Conservation (phyloP, 37 sponge, comb jelly and placozoan genomes). For the Geodia barretti region DNA sequence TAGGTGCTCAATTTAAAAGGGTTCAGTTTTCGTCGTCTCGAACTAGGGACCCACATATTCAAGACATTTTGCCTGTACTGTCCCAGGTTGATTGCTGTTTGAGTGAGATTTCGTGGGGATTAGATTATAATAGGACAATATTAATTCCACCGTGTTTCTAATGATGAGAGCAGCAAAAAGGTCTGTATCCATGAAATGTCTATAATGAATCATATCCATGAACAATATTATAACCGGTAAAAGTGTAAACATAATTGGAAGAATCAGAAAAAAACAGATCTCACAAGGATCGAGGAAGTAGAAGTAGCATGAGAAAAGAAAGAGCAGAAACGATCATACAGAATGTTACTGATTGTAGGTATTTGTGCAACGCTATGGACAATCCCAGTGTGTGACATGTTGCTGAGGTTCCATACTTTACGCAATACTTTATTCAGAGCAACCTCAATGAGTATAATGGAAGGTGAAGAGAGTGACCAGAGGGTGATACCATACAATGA, state of each 20-base stretch:
- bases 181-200: too few relatives aligned
- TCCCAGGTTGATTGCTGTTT: too few relatives aligned
- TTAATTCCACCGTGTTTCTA: too few relatives aligned
- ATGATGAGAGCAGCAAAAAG: too few relatives aligned
- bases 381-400: neutral
- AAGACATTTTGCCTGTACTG: too few relatives aligned
- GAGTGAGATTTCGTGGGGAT: too few relatives aligned
- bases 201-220: too few relatives aligned
- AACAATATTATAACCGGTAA: neutral
- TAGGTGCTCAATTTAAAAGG: too few relatives aligned
- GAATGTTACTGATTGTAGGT: neutral
- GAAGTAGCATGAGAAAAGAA: neutral
- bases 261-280: neutral
- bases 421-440: constrained; percentile 4
- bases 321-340: neutral
- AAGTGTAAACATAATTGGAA: neutral
- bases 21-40: too few relatives aligned
- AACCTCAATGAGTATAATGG: neutral
- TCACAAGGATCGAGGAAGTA: neutral
- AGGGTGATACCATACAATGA: neutral
- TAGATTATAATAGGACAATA: too few relatives aligned
- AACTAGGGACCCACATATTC: too few relatives aligned
- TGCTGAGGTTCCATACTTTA: neutral
- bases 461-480: neutral
- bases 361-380: neutral